Evolutionary conservation across 1,140 invertebrate genomes (phyloP), one percentile per base, ranked within the genome.

Genomic region (Brachionus sp.): DNA sequence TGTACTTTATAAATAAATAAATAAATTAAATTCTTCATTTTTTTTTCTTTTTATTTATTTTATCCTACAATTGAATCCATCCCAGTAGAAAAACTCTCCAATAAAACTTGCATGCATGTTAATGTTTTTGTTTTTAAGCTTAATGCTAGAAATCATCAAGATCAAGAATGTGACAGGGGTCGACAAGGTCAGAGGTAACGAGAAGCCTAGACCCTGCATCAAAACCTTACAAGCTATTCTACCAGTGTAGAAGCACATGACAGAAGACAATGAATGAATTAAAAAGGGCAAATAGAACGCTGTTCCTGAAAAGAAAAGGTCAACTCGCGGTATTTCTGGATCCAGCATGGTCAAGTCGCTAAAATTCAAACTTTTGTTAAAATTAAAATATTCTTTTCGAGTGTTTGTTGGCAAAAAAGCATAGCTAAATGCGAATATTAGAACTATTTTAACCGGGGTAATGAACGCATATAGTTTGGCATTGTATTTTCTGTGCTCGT

Each of bases 151-250:
- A 86, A 95, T 95, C 95, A 25, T 95, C 9, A 92, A 95, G 94
- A 96, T 7, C 93, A 85, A 16, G 86, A 97, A 93, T 0, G 93
- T 92, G 0, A 97, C 92, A 0, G 95, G 95, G 84, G 97, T 94
- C 0, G 94, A 94, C 73, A 98, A 90, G 87, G 94, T 96, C 0
- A 98, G 93, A 0, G 96, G 95, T 85, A 98, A 95, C 0, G 95
- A 95, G 87, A 96, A 98, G 87, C 95, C 96, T 90, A 97, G 96
- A 35, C 94, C 94, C 89, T 98, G 96, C 83, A 97, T 97, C 84
- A 96, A 91, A 86, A 98, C 97, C 35, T 82, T 82, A 29, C 80
- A 82, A 39, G 80, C 80, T 33, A 82, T 82, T 46, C 80, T 39
- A 29, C 29, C 80, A 13, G 80, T 82, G 37, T 82, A 82, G 12